Percentiles rank a stretch among this genome's conserved stretches.
phyloP scores from a whole-genome alignment of 2,888 invertebrate species.

The Crossocerus cetratus region DNA sequence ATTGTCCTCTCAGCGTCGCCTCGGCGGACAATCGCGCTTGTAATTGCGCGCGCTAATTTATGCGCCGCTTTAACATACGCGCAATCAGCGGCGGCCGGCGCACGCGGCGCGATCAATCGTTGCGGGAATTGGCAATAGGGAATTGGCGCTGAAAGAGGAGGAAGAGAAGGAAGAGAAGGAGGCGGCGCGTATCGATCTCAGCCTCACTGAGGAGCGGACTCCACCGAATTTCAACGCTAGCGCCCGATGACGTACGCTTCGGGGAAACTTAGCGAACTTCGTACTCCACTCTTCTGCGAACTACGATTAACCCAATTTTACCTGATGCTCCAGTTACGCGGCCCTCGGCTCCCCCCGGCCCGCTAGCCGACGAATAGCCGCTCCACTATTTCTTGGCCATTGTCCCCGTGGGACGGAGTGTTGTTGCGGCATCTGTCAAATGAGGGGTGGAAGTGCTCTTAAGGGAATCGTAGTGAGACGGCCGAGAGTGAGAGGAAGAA shows the following conservation, averaged over 20 bases:
- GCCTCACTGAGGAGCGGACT: too few relatives aligned
- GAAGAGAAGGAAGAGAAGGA: too few relatives aligned
- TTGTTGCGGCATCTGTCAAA: too few relatives aligned
- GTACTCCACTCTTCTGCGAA: neutral
- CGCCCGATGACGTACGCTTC: neutral
- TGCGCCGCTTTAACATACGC: slow-evolving; percentile 11
- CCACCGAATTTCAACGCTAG: too few relatives aligned
- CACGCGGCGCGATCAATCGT: slow-evolving; percentile 2
- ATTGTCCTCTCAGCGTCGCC: neutral
- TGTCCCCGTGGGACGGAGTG: too few relatives aligned
- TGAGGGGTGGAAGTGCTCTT: neutral
- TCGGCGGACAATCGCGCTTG: slow-evolving; percentile 2
- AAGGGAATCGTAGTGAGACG: neutral
- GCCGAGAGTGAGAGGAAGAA: neutral
- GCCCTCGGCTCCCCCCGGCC: too few relatives aligned
- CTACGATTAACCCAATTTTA: neutral
- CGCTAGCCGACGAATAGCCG: too few relatives aligned
- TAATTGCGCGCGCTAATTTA: slow-evolving; percentile 25
- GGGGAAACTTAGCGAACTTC: neutral
- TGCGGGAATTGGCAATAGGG: slow-evolving; percentile 17
- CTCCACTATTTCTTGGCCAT: too few relatives aligned
- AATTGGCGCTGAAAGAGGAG: neutral
- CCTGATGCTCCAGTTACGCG: neutral
- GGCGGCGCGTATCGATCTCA: too few relatives aligned
- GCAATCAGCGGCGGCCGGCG: slow-evolving; percentile 22